A percentile compares a stretch with the other conserved stretches of the same genome.
Conservation (phyloP, 2,888 invertebrate species). For the Darwinula stevensoni region DNA sequence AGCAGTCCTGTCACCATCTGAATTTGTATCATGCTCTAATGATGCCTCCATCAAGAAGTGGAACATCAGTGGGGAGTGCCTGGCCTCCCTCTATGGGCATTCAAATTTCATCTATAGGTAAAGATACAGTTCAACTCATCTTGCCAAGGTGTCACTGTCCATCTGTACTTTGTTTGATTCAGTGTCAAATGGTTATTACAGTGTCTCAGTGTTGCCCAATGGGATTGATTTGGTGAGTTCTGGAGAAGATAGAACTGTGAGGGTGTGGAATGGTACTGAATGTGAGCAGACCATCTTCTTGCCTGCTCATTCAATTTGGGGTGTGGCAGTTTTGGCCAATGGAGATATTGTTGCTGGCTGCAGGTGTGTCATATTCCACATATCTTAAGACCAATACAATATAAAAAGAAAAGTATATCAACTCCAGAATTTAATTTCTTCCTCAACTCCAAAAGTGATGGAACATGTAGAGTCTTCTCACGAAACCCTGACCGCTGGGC, state of each 20-base stretch:
- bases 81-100: conserved; percentile 47
- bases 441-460: too few relatives aligned
- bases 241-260: conserved; percentile 51
- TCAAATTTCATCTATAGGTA: conserved; percentile 60
- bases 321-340: conserved; percentile 42
- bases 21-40: conserved; percentile 69
- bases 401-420: too few relatives aligned
- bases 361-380: conserved; percentile 22
- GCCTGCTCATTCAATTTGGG: conserved; percentile 74
- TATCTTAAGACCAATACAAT: too few relatives aligned
- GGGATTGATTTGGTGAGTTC: conserved; percentile 38
- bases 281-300: conserved; percentile 30
- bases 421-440: too few relatives aligned
- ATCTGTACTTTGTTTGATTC: background rate
- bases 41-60: conserved; percentile 64
- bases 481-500: conserved; percentile 36
- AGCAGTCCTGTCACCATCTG: conserved; percentile 31
- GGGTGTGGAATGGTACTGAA: conserved; percentile 10
- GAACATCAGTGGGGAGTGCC: conserved; percentile 41
- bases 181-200: too few relatives aligned
- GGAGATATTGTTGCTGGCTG: conserved; percentile 65
- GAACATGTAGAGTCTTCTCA: conserved; percentile 56
- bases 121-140: too few relatives aligned
- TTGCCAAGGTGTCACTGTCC: too few relatives aligned
- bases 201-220: conserved; percentile 17